A percentile compares a stretch with the other conserved stretches of the same genome.
Evolutionary conservation across 1,140 invertebrate species (phyloP).

Genomic region (Lucilia cuprina): DNA sequence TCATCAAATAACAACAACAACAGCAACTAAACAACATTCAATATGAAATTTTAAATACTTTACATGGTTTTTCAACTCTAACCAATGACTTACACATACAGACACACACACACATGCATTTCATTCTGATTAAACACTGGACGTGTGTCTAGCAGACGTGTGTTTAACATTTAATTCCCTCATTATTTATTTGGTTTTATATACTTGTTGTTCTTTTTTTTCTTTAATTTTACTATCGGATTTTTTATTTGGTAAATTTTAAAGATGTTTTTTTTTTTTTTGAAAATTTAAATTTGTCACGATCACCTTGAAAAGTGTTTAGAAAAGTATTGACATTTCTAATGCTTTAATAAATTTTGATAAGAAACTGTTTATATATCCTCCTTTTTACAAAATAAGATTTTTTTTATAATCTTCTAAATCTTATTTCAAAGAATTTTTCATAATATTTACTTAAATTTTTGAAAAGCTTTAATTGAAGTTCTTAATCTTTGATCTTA

Average conservation of each 20-base stretch:
- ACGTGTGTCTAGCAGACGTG: neutral
- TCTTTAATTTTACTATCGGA: neutral
- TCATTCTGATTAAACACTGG: neutral
- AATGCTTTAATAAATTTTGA: no score
- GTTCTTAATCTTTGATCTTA: no score
- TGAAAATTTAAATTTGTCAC: neutral
- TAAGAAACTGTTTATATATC: no score
- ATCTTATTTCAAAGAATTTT: no score
- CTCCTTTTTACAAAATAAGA: no score
- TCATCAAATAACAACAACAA: neutral
- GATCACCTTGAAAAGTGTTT: neutral
- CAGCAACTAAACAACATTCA: neutral
- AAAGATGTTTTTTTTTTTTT: neutral
- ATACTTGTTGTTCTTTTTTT: neutral
- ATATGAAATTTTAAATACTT: neutral
- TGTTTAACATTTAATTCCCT: neutral
- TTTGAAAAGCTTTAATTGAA: no score
- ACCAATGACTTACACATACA: no score
- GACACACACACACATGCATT: neutral
- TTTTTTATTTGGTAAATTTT: neutral
- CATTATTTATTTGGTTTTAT: neutral
- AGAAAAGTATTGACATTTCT: no score
- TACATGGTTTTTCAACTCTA: no score
- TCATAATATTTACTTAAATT: no score
- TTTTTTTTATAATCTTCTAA: no score